Percentiles rank a stretch among this genome's conserved stretches.
Conservation (phyloP, 2,113 vertebrate genomes). For the Cercocebus atys region DNA sequence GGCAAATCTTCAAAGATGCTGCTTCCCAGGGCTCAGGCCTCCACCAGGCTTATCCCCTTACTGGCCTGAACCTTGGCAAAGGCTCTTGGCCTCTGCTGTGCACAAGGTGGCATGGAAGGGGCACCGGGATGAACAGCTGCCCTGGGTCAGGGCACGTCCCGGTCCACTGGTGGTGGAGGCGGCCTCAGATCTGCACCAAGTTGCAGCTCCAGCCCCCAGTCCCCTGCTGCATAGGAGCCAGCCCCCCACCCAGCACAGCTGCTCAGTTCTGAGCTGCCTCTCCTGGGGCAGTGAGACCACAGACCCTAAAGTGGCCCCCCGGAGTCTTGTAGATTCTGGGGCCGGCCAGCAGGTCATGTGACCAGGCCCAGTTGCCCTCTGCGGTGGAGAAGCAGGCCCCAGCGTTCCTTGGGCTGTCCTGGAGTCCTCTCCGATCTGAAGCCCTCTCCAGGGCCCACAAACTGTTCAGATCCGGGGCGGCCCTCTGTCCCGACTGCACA, state of each 20-base stretch:
- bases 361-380: not conserved
- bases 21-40: not conserved
- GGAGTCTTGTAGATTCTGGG: not conserved
- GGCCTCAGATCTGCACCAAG: not conserved
- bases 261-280: not conserved
- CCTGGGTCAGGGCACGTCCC: fast-evolving
- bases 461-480: not conserved
- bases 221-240: not conserved
- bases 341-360: not conserved
- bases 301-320: not conserved
- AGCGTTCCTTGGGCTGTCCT: not conserved
- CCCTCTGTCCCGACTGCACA: fast-evolving
- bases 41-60: not conserved
- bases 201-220: not conserved
- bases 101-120: fast-evolving
- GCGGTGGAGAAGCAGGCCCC: not conserved
- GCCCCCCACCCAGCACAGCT: not conserved
- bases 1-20: not conserved
- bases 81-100: not conserved
- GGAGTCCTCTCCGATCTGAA: not conserved
- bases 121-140: not conserved
- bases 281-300: not conserved
- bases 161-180: not conserved
- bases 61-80: not conserved
- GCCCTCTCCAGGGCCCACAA: not conserved